Evolutionary conservation across 2,113 vertebrate genomes (phyloP), one percentile per base, ranked within the genome.

Genomic region (Buteo buteo): DNA sequence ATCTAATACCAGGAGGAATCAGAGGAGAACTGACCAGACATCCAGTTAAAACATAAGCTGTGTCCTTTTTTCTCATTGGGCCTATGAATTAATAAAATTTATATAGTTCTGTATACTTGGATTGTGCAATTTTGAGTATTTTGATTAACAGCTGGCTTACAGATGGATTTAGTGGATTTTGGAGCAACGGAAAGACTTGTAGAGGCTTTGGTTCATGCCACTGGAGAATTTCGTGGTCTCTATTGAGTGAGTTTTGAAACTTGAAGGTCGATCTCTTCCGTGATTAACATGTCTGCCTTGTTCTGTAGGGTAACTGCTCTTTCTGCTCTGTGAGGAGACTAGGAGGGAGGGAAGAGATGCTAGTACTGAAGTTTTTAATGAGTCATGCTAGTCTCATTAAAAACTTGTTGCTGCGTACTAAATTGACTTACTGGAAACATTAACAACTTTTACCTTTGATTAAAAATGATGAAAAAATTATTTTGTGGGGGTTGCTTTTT

Each of bases 1-100:
- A 85, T 81, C 87, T 38, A 96, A 78, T 91, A 81, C 80, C 61
- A 24, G 86, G 90, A 96, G 90, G 91, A 94, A 91, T 86, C 54
- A 40, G 45, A 92, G 77, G 72, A 90, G 74, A 95, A 57, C 65
- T 85, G 82, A 74, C 52, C 58, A 91, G 80, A 89, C 22, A 69
- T 76, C 15, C 66, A 82, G 54, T 44, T 85, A 83, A 93, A 96
- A 96, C 54, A 87, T 91, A 92, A 81, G 5, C 18, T 50, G 8
- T 64, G 34, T 54, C 50, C 32, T 64, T 95, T 88, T 47, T 85
- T 80, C 55, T 95, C 66, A 85, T 44, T 91, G n/a, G 17, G 54
- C 18, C 31, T 44, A 15, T 44, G 31, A 58, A 71, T 86, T 91
- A 65, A 25, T 80, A 70, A 47, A 71, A 71, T 34, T 90, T 76